Evolutionary conservation across 2,797 vertebrate species (phyloP).

Genomic region (Hoplostethus mediterraneus): DNA sequence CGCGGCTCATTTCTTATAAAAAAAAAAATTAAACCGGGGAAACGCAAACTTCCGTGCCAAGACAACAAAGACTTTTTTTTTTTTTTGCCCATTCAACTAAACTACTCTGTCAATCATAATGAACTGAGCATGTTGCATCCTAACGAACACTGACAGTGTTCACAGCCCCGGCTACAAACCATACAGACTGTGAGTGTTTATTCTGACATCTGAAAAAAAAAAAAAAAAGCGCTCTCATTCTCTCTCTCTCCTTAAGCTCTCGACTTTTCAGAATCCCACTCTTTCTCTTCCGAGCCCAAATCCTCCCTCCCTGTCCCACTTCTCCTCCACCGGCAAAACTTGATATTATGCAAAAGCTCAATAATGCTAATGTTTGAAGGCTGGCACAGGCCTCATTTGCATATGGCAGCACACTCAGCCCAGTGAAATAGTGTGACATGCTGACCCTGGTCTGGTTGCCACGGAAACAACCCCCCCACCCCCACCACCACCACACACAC

Average conservation of each 20-base stretch:
- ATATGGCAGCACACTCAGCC: slow-evolving; percentile 70
- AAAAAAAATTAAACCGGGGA: neutral
- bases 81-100: slow-evolving; percentile 1
- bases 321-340: slow-evolving; percentile 56
- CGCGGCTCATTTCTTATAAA: neutral
- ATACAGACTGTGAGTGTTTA: slow-evolving; percentile 3
- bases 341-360: slow-evolving; percentile 68
- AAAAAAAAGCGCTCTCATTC: neutral
- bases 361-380: slow-evolving; percentile 74
- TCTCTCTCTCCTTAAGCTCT: neutral
- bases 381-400: slow-evolving; percentile 73
- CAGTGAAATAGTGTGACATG: slow-evolving; percentile 64
- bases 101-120: neutral
- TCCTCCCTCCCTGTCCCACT: slow-evolving; percentile 35
- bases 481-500: slow-evolving; percentile 23
- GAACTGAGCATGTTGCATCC: slow-evolving; percentile 8
- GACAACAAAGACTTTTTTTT: neutral
- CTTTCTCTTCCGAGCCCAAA: slow-evolving; percentile 14
- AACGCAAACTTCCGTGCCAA: neutral
- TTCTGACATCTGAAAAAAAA: slow-evolving; percentile 9
- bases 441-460: slow-evolving; percentile 78
- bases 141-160: slow-evolving; percentile 13
- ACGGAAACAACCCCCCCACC: slow-evolving; percentile 56
- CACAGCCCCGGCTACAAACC: neutral
- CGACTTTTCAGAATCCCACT: slow-evolving; percentile 1